Evolutionary conservation across 2,888 invertebrate genomes (phyloP), one percentile per base, ranked within the genome.

Genomic region (Polylopha cassiicola): DNA sequence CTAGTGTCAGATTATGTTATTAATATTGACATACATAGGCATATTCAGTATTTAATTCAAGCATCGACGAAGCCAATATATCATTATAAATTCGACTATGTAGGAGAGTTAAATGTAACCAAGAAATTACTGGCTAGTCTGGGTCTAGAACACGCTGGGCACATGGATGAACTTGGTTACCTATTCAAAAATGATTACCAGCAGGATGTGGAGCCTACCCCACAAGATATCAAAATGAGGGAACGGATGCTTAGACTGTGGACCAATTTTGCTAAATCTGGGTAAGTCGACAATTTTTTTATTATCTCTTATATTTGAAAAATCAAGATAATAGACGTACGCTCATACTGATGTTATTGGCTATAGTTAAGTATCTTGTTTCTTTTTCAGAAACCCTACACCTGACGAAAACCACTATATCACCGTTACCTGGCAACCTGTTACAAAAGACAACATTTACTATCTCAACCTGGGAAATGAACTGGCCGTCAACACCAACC

Each of bases 211-310:
- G 70, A 70, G 43, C 71, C 74, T 0, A 72, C 74, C 5, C 47
- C 69, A 3, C 61, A 72, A 45, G 85, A 85, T 58, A 8, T 71
- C 3, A 76, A 74, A 50, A 73, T 71, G 63, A 72, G 82, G 53
- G 85, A 85, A 51, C 56, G 75, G 28, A 72, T 85, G 70, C 43
- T 85, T 13, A 53, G 73, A 18, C 56, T 86, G 1, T 84, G 85
- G 81, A 82, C 84, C 3, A 86, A 86, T 58, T 86, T 86, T 34
- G 81, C 84, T 11, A 86, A 85, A 58, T 56, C 65, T 48, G 82
- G 86, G 86, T 86, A 48, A 77, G 82, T 61, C 16, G 13, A 18
- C 45, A 41, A 14, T 20, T 27, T 3, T 21, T 10, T n/a, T n/a
- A n/a, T n/a, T n/a, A n/a, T n/a, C n/a, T n/a, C n/a, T n/a, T n/a